A percentile compares a stretch with the other conserved stretches of the same genome.
Conservation (phyloP, 1,140 invertebrate species). For the Lepidurus apus region DNA sequence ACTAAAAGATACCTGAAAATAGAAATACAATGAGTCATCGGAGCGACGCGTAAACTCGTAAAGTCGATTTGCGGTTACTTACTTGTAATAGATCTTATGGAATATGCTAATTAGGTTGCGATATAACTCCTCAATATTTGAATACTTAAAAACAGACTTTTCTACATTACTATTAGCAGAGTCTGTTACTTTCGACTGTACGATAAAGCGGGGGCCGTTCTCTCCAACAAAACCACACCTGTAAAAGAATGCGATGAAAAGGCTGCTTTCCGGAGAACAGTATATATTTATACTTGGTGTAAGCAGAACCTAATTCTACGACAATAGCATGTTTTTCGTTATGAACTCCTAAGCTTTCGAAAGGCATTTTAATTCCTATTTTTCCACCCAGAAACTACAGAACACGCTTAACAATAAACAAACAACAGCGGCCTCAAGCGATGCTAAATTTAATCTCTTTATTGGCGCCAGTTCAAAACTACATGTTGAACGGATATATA, state of each 20-base stretch:
- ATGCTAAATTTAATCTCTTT: too few relatives aligned
- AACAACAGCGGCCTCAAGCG: background rate
- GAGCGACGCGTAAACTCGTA: background rate
- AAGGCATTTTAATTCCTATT: slow-evolving; percentile 43
- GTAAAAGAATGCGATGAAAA: slow-evolving; percentile 38
- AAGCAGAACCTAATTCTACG: slow-evolving; percentile 82
- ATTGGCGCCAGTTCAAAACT: too few relatives aligned
- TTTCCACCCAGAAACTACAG: background rate
- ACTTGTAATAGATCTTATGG: slow-evolving; percentile 83
- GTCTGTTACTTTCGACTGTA: slow-evolving; percentile 69
- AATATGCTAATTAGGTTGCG: slow-evolving; percentile 82
- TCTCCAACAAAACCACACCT: slow-evolving; percentile 91
- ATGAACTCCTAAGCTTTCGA: slow-evolving; percentile 67
- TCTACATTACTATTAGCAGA: slow-evolving; percentile 53
- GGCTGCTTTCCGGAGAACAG: background rate
- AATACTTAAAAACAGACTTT: slow-evolving; percentile 65
- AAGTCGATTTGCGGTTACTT: slow-evolving; percentile 37
- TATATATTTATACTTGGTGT: slow-evolving; percentile 72
- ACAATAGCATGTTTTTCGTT: slow-evolving; percentile 83
- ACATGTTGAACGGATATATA: too few relatives aligned
- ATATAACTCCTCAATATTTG: slow-evolving; percentile 68
- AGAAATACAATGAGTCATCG: slow-evolving; percentile 38
- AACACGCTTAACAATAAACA: background rate
- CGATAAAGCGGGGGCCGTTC: slow-evolving; percentile 75
- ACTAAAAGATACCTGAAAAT: slow-evolving; percentile 69